Conservation (phyloP, 2,797 vertebrate genomes). For the Iguana delicatissima region DNA sequence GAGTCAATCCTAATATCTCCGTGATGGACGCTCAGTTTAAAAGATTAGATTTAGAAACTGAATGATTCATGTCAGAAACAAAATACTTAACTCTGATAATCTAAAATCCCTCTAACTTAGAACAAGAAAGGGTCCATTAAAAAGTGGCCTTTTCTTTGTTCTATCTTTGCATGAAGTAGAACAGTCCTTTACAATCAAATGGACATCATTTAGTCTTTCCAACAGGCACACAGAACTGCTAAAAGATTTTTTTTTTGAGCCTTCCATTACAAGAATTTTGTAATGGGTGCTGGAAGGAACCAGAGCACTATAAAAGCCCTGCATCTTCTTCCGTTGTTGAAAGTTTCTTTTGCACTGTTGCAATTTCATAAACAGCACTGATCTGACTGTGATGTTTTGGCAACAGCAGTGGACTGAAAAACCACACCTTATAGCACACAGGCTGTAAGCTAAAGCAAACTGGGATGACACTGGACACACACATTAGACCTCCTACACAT, state of each 20-base stretch:
- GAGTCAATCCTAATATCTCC: background rate
- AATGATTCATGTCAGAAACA: background rate
- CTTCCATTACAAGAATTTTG: background rate
- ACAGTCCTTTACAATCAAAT: no score
- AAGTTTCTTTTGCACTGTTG: background rate
- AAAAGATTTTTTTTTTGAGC: no score
- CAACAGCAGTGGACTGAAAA: background rate
- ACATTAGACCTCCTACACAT: background rate
- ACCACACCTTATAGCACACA: no score
- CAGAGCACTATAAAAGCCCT: background rate
- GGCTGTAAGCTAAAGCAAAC: background rate
- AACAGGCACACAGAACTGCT: no score
- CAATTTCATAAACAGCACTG: background rate
- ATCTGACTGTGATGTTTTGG: background rate
- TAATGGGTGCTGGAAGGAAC: background rate
- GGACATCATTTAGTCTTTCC: no score
- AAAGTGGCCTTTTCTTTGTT: background rate
- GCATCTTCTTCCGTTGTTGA: background rate
- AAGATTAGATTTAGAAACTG: background rate
- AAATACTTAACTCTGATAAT: background rate
- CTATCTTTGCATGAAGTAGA: background rate
- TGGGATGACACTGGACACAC: no score
- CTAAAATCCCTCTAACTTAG: background rate
- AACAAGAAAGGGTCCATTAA: background rate
- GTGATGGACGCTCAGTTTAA: background rate